Base-by-base conservation (phyloP, 2,113 vertebrate species). In the Macrotus californicus region DNA sequence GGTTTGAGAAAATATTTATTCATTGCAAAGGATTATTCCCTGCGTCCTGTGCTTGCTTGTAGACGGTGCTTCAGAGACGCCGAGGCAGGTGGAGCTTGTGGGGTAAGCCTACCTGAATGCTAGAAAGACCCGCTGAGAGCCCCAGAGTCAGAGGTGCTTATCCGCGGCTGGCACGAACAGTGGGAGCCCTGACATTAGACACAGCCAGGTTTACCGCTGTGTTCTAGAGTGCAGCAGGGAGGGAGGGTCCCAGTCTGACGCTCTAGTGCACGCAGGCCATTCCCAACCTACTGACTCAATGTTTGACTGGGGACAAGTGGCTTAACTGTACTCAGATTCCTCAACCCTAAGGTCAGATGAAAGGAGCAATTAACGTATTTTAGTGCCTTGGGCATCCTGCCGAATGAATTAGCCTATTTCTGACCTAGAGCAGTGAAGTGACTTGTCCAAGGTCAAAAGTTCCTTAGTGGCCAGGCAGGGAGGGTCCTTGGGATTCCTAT, bases 1-100 rank as follows among this genome's bases (percentile, higher is more conserved):
- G 50, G 24, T 92, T 97, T 89, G 86, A 91, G 80, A 73, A 75
- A 66, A 41, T 96, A 93, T 81, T 89, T 96, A 77, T 54, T 98
- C 93, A 87, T 81, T 72, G 96, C 46, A 64, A 86, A 84, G 67
- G 36, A 89, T 97, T 97, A 94, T 34, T 82, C n/a, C n/a, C 48
- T 50, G 4, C 0, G 0, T 13, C 59, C 36, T 89, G 22, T 36
- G 15, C 70, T 89, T 89, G 22, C 83, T 86, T 85, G 64, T 7
- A 52, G 54, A 61, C 31, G 29, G 79, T 36, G 34, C 26, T 93
- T 87, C 46, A 14, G 89, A 84, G 80, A 34, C 0, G 19, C 69
- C 22, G 1, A n/a, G 64, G 36, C 56, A 95, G 70, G 70, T 82
- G 59, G 31, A 61, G n/a, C 56, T 46, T 1, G 0, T 24, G 50